Base-by-base conservation (phyloP, 2,113 vertebrate species). In the Diadophis punctatus region DNA sequence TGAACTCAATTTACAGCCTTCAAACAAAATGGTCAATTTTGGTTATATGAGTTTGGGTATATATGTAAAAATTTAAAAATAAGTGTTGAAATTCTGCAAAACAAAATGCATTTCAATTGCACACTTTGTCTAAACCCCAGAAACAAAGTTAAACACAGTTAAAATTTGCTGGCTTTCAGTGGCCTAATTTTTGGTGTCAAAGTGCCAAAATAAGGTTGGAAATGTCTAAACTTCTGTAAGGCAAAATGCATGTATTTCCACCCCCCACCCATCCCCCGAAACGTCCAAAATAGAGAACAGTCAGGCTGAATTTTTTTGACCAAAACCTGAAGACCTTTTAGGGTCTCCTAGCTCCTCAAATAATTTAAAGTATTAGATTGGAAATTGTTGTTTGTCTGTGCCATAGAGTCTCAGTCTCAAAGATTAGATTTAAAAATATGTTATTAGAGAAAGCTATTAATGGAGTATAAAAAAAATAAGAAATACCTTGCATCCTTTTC, bases 401-500 rank as follows among this genome's bases (percentile, higher is more conserved):
- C 9, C 34, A 27, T 23, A 53, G 27, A 85, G 18, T 84, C 85
- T 20, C 27, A 58, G 7, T 87, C 48, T 23, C 56, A 87, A 14
- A 39, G 34, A 51, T 60, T 88, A 22, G 4, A 80, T 20, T 92
- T 14, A 68, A 3, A 20, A 84, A 34, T 48, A 27, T 46, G 34
- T 56, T 89, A 53, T 7, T 89, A 55, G 34, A n/a, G 8, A 10
- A 46, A 25, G 4, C 9, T 56, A 89, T 89, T 23, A 84, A 68
- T 49, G 11, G 20, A 55, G 22, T 22, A 56, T 49, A 51, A 49
- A 68, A 30, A 1, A 14, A 60, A 93, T 85, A 80, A 8, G 88
- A 6, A 2, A 94, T 97, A 99, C 99, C 99, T 99, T 97, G 97
- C 98, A 94, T 99, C 99, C 93, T 97, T 99, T 89, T 98, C 98